Percentiles rank a stretch among this genome's conserved stretches.
Conservation (phyloP, 2,888 invertebrate species). For the Laothoe populi region DNA sequence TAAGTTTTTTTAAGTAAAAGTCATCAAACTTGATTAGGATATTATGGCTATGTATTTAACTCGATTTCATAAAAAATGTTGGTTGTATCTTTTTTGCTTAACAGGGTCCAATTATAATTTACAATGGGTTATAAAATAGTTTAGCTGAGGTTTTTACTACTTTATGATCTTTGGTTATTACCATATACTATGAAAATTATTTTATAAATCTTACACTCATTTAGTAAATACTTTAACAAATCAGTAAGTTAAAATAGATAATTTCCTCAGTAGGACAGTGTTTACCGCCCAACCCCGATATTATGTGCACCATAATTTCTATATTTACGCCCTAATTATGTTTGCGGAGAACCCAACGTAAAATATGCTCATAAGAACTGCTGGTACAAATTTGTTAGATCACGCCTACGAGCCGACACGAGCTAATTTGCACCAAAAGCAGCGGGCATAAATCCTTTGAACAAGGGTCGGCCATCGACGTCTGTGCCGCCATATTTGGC, state of each 20-base stretch:
- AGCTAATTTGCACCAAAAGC: constrained; percentile 80
- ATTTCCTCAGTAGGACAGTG: neutral
- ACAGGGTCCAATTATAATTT: too few relatives aligned
- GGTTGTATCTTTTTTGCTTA: too few relatives aligned
- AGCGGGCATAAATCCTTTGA: constrained; percentile 75
- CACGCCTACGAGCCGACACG: constrained; percentile 72
- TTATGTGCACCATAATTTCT: constrained; percentile 3
- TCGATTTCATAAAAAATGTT: too few relatives aligned
- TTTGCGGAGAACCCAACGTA: constrained; percentile 2
- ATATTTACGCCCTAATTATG: constrained; percentile 16
- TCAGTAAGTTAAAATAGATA: neutral
- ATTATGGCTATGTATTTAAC: too few relatives aligned
- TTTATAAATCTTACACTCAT: neutral
- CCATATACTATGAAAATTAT: too few relatives aligned
- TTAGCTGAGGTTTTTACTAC: too few relatives aligned
- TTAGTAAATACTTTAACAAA: neutral
- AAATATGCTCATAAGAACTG: constrained; percentile 44
- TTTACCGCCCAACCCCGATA: neutral
- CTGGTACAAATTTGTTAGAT: constrained; percentile 68
- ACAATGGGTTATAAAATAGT: too few relatives aligned
- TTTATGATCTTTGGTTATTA: too few relatives aligned
- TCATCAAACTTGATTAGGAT: too few relatives aligned
- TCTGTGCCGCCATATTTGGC: constrained; percentile 69
- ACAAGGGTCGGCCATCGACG: constrained; percentile 68
- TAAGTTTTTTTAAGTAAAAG: too few relatives aligned